These are phyloP conservation scores for Perca schrenkii DNA, from an alignment of 2,113 vertebrate genomes.

Conservation along the genomic window DNA sequence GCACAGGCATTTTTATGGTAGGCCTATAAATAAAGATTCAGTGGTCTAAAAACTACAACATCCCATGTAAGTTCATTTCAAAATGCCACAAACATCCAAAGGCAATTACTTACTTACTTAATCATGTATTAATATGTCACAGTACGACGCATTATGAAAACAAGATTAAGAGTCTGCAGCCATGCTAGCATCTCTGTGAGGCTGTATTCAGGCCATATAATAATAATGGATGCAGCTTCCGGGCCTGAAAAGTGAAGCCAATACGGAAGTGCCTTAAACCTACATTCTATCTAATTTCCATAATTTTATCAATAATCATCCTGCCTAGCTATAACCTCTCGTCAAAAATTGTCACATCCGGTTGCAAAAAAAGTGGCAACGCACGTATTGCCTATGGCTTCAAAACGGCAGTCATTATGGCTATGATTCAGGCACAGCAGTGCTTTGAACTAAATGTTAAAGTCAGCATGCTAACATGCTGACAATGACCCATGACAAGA, in stretches of 20 bases:
- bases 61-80: neutral
- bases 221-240: too few relatives aligned
- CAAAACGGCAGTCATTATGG: too few relatives aligned
- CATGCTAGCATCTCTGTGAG: neutral
- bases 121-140: neutral
- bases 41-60: neutral
- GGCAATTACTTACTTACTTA: neutral
- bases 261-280: too few relatives aligned
- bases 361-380: too few relatives aligned
- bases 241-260: too few relatives aligned
- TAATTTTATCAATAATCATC: too few relatives aligned
- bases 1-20: neutral
- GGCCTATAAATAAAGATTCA: neutral
- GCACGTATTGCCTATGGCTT: too few relatives aligned
- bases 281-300: too few relatives aligned
- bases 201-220: neutral
- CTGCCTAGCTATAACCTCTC: too few relatives aligned
- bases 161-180: neutral
- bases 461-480: neutral
- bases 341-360: too few relatives aligned
- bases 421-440: neutral
- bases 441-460: constrained; percentile 10
- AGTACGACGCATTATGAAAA: neutral
- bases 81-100: neutral
- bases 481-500: neutral